Conservation (phyloP, 2,797 vertebrate genomes). For the Catostomus latipinnis region DNA sequence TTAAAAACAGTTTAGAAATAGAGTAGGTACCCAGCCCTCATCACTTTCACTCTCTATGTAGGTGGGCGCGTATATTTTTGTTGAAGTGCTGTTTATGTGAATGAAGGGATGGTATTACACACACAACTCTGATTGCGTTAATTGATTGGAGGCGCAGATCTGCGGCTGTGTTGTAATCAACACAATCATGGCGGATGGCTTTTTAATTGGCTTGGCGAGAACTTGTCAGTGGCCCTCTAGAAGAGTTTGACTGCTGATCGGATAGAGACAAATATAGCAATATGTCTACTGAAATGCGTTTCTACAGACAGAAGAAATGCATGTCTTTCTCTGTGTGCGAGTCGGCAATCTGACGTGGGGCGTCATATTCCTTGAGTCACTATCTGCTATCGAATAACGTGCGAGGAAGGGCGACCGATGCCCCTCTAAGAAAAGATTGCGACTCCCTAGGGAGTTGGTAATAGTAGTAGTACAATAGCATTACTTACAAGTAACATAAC, state of each 20-base stretch:
- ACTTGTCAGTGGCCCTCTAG: conserved; percentile 45
- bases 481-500: too few relatives aligned
- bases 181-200: conserved; percentile 65
- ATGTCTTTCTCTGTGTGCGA: too few relatives aligned
- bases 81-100: conserved; percentile 94
- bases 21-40: conserved; percentile 72
- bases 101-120: conserved; percentile 90
- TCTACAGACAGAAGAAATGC: neutral
- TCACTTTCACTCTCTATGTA: conserved; percentile 83
- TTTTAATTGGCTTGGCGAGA: conserved; percentile 70
- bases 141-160: conserved; percentile 72
- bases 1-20: conserved; percentile 76
- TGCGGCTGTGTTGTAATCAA: conserved; percentile 75
- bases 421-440: too few relatives aligned
- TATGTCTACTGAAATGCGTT: neutral
- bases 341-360: too few relatives aligned
- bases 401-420: too few relatives aligned
- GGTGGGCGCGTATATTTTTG: conserved; percentile 96
- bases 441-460: too few relatives aligned
- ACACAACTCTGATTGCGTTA: conserved; percentile 85
- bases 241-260: conserved; percentile 15
- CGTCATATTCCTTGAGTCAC: too few relatives aligned
- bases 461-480: too few relatives aligned
- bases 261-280: neutral
- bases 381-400: too few relatives aligned